Base-by-base conservation (phyloP, 2,113 vertebrate genomes). In the Scopus umbretta region DNA sequence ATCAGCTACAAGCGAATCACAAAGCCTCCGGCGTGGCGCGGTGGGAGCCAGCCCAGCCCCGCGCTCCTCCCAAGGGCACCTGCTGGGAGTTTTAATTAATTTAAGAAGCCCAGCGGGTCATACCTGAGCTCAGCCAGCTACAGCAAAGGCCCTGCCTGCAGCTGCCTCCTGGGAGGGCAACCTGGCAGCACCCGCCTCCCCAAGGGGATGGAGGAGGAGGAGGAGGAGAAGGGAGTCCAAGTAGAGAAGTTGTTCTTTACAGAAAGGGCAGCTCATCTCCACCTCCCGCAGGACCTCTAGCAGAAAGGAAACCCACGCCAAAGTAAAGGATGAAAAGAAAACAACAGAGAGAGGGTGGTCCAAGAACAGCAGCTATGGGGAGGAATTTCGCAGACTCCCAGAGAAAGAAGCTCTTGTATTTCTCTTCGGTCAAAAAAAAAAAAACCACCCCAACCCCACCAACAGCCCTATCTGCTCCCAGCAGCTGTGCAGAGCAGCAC, bases 401-500 rank as follows among this genome's bases (percentile, higher is more conserved):
- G 78, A 96, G 92, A 97, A 97, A 97, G 90, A 91, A 49, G 91
- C 43, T 96, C 93, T 97, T 96, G 94, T 97, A 49, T 90, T 97
- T 92, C 63, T 66, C 86, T 92, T 96, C 53, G 86, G 92, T 86
- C 34, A 70, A 52, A 90, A 89, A 73, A 83, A 93, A 55, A 38
- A 62, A 40, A 27, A 36, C 74, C 71, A 59, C 42, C 56, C 80
- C 23, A 25, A 45, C 38, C 74, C 86, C 89, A 90, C 43, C 91
- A 96, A 3, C 90, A 95, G 72, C 20, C 49, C 91, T 93, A 90
- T 96, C 88, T 89, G 68, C 90, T 91, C 73, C 84, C 78, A 76
- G 91, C 95, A 97, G 96, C 96, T 96, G 95, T 81, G 96, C 96
- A 95, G 96, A 97, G 79, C 91, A 96, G 96, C 96, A 96, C 97